Conservation (phyloP, 2,113 vertebrate species). For the Corythoichthys intestinalis region DNA sequence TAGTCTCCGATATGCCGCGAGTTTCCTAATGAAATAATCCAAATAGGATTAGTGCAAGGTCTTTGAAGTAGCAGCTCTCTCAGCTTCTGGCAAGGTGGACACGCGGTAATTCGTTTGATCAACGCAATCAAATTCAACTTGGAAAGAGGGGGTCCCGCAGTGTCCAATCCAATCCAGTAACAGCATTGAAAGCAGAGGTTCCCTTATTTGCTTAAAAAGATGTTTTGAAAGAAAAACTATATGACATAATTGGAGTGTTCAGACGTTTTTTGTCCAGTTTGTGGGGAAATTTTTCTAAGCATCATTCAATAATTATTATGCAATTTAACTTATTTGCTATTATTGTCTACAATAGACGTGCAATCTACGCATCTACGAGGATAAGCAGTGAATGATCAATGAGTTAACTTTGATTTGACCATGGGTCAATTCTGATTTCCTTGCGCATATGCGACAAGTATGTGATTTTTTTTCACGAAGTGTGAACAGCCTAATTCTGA, state of each 20-base stretch:
- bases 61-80: conserved; percentile 50
- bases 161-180: conserved; percentile 36
- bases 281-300: neutral
- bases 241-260: neutral
- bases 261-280: neutral
- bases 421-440: too few species aligned
- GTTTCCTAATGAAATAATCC: conserved; percentile 55
- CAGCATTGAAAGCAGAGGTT: conserved; percentile 22
- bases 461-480: too few species aligned
- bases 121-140: conserved; percentile 61
- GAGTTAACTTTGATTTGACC: too few species aligned
- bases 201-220: conserved; percentile 25
- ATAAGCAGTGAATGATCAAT: too few species aligned
- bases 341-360: too few species aligned
- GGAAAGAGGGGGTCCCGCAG: conserved; percentile 32
- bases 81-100: conserved; percentile 33
- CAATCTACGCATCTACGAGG: too few species aligned
- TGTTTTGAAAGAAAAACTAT: conserved; percentile 9
- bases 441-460: too few species aligned
- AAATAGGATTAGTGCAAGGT: conserved; percentile 55
- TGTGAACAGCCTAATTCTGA: too few species aligned
- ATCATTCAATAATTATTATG: neutral
- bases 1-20: conserved; percentile 27
- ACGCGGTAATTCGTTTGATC: conserved; percentile 57
- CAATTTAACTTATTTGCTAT: neutral